Percentiles rank a stretch among this genome's conserved stretches.
These are phyloP conservation scores for Lepilemur septentrionalis DNA, from an alignment of 2,797 vertebrate species.

Conservation along the genomic window DNA sequence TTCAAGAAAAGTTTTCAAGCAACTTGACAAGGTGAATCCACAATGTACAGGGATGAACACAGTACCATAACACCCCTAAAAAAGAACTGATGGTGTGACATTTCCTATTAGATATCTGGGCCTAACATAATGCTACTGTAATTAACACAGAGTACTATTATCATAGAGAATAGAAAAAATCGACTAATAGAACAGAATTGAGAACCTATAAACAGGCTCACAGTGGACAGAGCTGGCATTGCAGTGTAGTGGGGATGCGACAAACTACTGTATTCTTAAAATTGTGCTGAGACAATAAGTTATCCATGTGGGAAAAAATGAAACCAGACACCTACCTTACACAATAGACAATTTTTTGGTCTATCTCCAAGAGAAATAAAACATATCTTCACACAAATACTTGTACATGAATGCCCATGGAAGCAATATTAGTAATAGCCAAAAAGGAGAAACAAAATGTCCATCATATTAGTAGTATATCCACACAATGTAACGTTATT, in stretches of 20 bases:
- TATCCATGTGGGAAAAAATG: neutral
- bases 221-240: neutral
- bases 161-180: neutral
- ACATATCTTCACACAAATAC: neutral
- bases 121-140: neutral
- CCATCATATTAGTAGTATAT: neutral
- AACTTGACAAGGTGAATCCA: neutral
- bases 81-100: neutral
- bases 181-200: neutral
- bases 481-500: neutral
- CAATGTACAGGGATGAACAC: neutral
- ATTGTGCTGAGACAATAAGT: neutral
- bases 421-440: neutral
- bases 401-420: neutral
- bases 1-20: neutral
- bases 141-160: neutral
- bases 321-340: neutral
- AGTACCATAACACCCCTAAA: too few relatives aligned
- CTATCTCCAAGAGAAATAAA: neutral
- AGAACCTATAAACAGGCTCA: neutral
- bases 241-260: neutral
- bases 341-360: neutral
- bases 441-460: neutral
- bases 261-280: neutral
- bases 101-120: neutral